These are phyloP conservation scores for Gobionotothen gibberifrons DNA, from an alignment of 2,797 vertebrate species.

Conservation along the genomic window DNA sequence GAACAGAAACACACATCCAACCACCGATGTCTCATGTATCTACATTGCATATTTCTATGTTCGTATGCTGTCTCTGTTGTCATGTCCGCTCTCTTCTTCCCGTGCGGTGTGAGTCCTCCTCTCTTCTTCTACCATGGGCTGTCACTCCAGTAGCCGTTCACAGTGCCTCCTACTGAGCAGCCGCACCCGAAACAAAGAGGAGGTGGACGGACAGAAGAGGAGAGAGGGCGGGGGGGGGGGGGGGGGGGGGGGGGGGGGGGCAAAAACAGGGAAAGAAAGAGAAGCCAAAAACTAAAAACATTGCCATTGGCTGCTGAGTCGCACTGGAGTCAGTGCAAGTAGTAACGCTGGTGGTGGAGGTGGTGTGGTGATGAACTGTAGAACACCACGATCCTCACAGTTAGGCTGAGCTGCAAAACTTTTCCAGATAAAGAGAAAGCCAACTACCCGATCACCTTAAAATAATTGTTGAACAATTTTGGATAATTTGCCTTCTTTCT, in stretches of 20 bases:
- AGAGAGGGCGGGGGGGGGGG: conserved; percentile 9
- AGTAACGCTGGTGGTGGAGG: conserved; percentile 47
- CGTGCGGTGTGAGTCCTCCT: conserved; percentile 33
- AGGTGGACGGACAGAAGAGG: conserved; percentile 70
- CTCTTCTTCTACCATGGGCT: conserved; percentile 84
- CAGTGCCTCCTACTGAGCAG: conserved; percentile 81
- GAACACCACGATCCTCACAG: conserved; percentile 39
- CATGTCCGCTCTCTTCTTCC: conserved; percentile 54
- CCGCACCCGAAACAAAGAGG: conserved; percentile 71
- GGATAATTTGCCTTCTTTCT: conserved; percentile 1
- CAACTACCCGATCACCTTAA: background rate
- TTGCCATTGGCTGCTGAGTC: conserved; percentile 75
- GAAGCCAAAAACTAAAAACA: conserved; percentile 82
- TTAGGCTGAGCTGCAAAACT: conserved; percentile 46
- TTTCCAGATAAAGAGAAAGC: conserved; percentile 8
- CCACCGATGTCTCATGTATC: conserved; percentile 52
- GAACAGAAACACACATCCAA: conserved; percentile 52
- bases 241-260: conserved; percentile 49
- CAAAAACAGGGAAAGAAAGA: conserved; percentile 79
- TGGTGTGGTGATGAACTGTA: conserved; percentile 38
- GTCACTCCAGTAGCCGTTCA: conserved; percentile 88
- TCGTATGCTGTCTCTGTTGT: conserved; percentile 50
- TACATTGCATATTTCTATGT: conserved; percentile 74
- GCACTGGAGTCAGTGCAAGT: conserved; percentile 68
- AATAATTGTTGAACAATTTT: background rate